Evolutionary conservation across 2,888 invertebrate genomes (phyloP), one percentile per base, ranked within the genome.

Genomic region (Euplexia lucipara): DNA sequence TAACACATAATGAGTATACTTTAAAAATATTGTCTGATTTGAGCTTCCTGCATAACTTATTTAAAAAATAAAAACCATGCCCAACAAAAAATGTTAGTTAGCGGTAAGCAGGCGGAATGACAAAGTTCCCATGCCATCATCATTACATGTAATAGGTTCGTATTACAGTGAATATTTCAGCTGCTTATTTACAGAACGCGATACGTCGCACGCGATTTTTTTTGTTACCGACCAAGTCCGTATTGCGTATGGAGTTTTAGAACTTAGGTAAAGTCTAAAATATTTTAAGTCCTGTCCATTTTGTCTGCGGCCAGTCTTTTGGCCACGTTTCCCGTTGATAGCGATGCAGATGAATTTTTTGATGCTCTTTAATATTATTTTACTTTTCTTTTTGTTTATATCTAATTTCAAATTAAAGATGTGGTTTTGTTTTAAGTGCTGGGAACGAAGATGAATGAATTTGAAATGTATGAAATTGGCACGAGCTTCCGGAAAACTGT

Each of bases 81-180:
- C 39, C 35, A 52, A 72, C 56, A 75, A 82, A 68, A 68, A 79
- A 75, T 48, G 54, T 75, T 79, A 70, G 70, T 67, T 74, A 70
- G 70, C 68, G 58, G 68, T 68, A 79, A 72, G 72, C 79, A 80
- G 75, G 82, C 83, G 80, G 84, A 89, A 90, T 89, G 89, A 88
- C 89, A 87, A 85, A 88, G 90, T 92, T 93, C 90, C 87, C 91
- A 91, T 86, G 90, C 88, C 89, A 93, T 93, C 92, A 93, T 93
- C 93, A 94, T 94, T 94, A 94, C 72, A 60, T 82, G 79, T 93
- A 92, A 93, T 92, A 88, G 89, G 86, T 84, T 84, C 86, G 86
- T 89, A 92, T 93, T 91, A 93, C 86, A 86, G 90, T 88, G 86
- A 91, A 92, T 90, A 92, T 93, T 93, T 91, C 90, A 90, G 91